Evolutionary conservation across 2,113 vertebrate species (phyloP), one percentile per base, ranked within the genome.

Genomic region (Meriones unguiculatus): DNA sequence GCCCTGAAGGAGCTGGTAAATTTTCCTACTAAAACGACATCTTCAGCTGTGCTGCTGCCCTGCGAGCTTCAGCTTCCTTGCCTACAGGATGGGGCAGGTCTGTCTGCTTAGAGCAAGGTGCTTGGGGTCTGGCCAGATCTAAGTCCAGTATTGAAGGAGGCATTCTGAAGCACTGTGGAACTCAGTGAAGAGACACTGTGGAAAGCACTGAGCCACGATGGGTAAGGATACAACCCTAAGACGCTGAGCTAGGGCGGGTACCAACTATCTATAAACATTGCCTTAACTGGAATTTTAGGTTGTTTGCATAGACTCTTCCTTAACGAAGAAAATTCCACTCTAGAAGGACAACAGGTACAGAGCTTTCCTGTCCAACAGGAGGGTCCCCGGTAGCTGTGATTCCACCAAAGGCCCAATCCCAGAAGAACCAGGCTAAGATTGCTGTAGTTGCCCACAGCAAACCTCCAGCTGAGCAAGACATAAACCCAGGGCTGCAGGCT

Each of bases 381-480:
- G 38, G 8, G 30, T 57, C 80, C 25, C 65, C 4, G 10, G 69
- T 0, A 25, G 86, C 50, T 32, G 14, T 6, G 62, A 41, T 4
- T 20, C 81, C 28, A 7, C 38, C 8, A 52, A 46, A 50, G 54
- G 75, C 5, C 25, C 10, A 32, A 30, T 50, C 64, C 84, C 77
- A 52, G 76, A 70, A 76, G 75, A 85, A 3, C n/a, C 35, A 11
- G 1, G 4, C 24, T 67, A 67, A 80, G 69, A 28, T 2, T 59
- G 20, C 67, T 38, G 15, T 4, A 0, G 30, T 41, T 6, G 65
- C 15, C 9, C 15, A 24, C 7, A 1, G 22, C 69, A 17, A 22
- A 6, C 59, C 32, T 41, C 38, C 52, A 0, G 1, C 41, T 20
- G 78, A 59, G 38, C 0, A 24, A 59, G 57, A 54, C 1, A 0